Base-by-base conservation (phyloP, 2,888 invertebrate species). In the Acronicta aceris region DNA sequence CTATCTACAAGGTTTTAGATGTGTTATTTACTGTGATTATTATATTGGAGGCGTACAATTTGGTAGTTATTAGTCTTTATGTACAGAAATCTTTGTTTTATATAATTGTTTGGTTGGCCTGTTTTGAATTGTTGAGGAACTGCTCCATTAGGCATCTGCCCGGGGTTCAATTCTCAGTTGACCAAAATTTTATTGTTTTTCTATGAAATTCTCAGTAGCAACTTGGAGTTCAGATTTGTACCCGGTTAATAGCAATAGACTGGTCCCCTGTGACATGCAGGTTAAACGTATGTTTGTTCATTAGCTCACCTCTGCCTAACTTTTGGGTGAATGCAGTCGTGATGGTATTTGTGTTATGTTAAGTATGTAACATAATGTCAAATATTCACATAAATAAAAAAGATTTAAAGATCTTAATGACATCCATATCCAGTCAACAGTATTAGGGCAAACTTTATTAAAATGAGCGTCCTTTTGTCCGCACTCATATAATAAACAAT, bases 11-110 rank as follows among this genome's bases (percentile, higher is more conserved):
- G 62, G 65, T 68, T 74, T 66, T 71, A 68, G 59, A 68, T 65
- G 65, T 75, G 73, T 68, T 70, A 77, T 75, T 73, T 71, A 75
- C 60, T 63, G 51, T 51, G 53, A 47, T 65, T 65, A 75, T 65
- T 60, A 63, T 54, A 55, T 56, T 55, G 45, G 55, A 56, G 43
- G 47, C 7, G 25, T 55, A 36, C 17, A 46, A 43, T 53, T 57
- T 47, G 47, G 8, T 58, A 40, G 17, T 62, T 15, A 50, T 61
- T 16, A 53, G 48, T 55, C 33, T 9, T 58, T 48, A 6, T 33
- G 17, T 40, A 25, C 36, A 48, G 27, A 6, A 8, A 5, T 45
- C 33, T 50, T 49, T 55, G 49, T 50, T 61, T 42, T 46, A 36
- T 46, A 10, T 3, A 16, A 2, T 27, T n/a, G 1, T 12, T 38